A percentile compares a stretch with the other conserved stretches of the same genome.
Evolutionary conservation across 92 coral and sea anemone genomes (phyloP).

Genomic region (Epizoanthus fatuus): DNA sequence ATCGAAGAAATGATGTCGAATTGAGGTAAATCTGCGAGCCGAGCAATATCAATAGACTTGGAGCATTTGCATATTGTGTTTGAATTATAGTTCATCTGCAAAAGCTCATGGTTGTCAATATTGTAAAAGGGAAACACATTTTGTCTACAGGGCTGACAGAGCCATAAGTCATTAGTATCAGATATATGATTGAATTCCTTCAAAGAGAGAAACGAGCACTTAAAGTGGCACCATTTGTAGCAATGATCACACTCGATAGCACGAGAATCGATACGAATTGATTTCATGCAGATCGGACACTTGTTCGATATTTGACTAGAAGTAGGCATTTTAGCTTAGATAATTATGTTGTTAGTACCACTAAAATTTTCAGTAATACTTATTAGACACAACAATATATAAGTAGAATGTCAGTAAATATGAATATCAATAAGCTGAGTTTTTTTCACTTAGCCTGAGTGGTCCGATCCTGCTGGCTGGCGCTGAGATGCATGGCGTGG

Average conservation of each 20-base stretch:
- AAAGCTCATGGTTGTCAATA: constrained; percentile 6
- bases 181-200: constrained; percentile 6
- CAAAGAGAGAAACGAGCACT: no score
- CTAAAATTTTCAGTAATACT: no score
- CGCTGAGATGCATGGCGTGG: no score
- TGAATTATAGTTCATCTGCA: constrained; percentile 4
- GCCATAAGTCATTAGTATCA: constrained; percentile 9
- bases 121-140: constrained; percentile 22
- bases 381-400: no score
- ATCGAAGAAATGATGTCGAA: constrained; percentile 11
- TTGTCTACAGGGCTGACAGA: constrained; percentile 31
- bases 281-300: constrained; percentile 13
- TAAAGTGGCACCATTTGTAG: constrained; percentile 19
- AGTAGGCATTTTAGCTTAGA: constrained; percentile 3
- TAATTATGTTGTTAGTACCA: constrained; percentile 1
- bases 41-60: constrained; percentile 12
- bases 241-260: constrained; percentile 21
- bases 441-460: no score
- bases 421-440: no score
- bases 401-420: no score
- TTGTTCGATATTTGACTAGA: constrained; percentile 2
- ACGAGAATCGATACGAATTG: constrained; percentile 16
- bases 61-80: constrained; percentile 21
- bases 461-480: no score
- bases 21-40: constrained; percentile 24